These are phyloP conservation scores for Leptinotarsa undecemlineata DNA, from an alignment of 1,140 invertebrate species.

Conservation along the genomic window DNA sequence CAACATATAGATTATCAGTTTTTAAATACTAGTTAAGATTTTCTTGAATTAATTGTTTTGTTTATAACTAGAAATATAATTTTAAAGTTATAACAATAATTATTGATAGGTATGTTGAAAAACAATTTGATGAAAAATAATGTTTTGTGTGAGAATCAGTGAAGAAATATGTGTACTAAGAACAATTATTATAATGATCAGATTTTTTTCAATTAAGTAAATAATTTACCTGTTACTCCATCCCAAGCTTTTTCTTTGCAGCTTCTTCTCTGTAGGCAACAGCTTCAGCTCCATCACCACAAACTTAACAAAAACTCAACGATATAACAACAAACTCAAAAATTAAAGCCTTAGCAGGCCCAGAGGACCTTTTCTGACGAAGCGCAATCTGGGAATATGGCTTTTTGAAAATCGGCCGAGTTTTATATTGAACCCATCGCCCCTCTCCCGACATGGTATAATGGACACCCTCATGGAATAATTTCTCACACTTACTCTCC, in stretches of 20 bases:
- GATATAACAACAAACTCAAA: not conserved
- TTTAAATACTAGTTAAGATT: no score
- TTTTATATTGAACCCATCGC: not conserved
- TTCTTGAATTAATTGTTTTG: no score
- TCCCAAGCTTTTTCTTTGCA: not conserved
- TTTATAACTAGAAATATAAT: no score
- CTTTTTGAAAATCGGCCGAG: not conserved
- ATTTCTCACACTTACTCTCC: not conserved
- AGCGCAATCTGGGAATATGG: not conserved
- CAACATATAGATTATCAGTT: no score
- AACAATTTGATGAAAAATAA: no score
- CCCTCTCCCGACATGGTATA: not conserved
- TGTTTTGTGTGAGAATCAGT: no score
- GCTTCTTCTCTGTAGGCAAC: not conserved
- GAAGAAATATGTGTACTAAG: no score
- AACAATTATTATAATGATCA: no score
- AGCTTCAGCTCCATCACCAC: not conserved
- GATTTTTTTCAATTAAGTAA: no score
- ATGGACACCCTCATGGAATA: not conserved
- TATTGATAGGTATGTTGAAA: no score
- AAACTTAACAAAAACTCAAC: constrained; percentile 8
- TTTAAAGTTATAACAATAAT: no score
- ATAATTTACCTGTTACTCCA: not conserved
- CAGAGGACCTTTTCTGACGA: not conserved
- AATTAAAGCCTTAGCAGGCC: constrained; percentile 1